These are phyloP conservation scores for Hemithea aestivaria DNA, from an alignment of 2,888 invertebrate species.

Conservation along the genomic window DNA sequence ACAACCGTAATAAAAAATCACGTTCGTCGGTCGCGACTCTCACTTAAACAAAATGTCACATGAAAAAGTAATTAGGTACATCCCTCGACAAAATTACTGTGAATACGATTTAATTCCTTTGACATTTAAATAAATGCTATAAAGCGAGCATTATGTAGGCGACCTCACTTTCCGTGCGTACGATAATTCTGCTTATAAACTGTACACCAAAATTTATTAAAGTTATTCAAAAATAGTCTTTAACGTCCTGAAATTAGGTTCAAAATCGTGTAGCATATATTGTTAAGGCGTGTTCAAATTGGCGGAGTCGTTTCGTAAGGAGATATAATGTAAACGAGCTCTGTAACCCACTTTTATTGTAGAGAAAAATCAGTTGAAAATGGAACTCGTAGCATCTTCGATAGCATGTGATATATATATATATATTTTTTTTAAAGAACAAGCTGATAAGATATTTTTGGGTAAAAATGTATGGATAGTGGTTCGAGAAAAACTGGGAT, in stretches of 20 bases:
- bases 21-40: too few species aligned
- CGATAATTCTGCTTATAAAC: slow-evolving; percentile 2
- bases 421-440: too few species aligned
- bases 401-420: too few species aligned
- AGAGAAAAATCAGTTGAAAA: too few species aligned
- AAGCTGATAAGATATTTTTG: too few species aligned
- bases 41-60: too few species aligned
- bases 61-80: not conserved
- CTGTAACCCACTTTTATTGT: slow-evolving; percentile 12
- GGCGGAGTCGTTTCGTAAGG: slow-evolving; percentile 9
- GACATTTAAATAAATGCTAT: slow-evolving; percentile 8
- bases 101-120: slow-evolving; percentile 6
- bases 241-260: not conserved
- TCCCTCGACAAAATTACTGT: not conserved
- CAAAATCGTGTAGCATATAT: not conserved
- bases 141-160: slow-evolving; percentile 1
- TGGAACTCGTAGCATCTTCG: too few species aligned
- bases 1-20: too few species aligned
- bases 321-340: slow-evolving; percentile 14
- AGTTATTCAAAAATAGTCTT: not conserved
- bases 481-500: too few species aligned
- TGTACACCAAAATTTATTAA: too few species aligned
- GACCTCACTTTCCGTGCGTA: slow-evolving; percentile 5
- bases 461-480: too few species aligned
- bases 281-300: slow-evolving; percentile 9